phyloP scores from a whole-genome alignment of 2,797 vertebrate genomes.

The Epinephelus malabaricus region DNA sequence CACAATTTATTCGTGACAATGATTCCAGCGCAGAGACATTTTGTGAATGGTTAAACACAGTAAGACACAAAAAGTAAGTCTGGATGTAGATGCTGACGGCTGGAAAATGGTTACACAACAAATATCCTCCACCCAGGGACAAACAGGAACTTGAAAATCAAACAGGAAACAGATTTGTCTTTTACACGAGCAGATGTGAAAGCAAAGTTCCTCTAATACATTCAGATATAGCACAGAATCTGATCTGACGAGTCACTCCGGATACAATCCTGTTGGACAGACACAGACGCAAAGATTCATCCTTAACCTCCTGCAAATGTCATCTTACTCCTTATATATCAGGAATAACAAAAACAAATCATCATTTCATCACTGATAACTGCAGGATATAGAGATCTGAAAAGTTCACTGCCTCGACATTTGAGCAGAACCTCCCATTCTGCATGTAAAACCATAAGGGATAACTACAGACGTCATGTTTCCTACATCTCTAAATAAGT shows the following conservation, averaged over 20 bases:
- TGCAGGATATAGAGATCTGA: not conserved
- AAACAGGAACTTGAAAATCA: slow-evolving; percentile 55
- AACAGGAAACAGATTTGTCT: slow-evolving; percentile 58
- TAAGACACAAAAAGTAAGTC: not conserved
- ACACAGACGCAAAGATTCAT: not conserved
- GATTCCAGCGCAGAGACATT: not conserved
- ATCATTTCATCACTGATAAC: not conserved
- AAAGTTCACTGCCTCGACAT: not conserved
- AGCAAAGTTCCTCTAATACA: slow-evolving; percentile 18
- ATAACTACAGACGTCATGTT: slow-evolving; percentile 45
- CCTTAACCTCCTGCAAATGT: not conserved
- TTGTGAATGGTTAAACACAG: not conserved
- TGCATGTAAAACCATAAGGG: slow-evolving; percentile 32
- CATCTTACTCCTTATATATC: not conserved
- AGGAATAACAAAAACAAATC: not conserved
- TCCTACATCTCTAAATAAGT: slow-evolving; percentile 53
- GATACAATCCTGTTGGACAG: slow-evolving; percentile 6
- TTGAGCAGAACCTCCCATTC: slow-evolving; percentile 4
- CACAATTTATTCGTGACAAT: slow-evolving; percentile 1
- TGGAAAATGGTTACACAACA: slow-evolving; percentile 47
- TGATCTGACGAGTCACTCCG: not conserved
- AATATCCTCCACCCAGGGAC: slow-evolving; percentile 8
- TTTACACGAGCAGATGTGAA: slow-evolving; percentile 36
- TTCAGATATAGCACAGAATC: slow-evolving; percentile 10
- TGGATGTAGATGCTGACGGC: slow-evolving; percentile 11